Conservation (phyloP, 2,888 invertebrate genomes). For the Euplagia quadripunctaria region DNA sequence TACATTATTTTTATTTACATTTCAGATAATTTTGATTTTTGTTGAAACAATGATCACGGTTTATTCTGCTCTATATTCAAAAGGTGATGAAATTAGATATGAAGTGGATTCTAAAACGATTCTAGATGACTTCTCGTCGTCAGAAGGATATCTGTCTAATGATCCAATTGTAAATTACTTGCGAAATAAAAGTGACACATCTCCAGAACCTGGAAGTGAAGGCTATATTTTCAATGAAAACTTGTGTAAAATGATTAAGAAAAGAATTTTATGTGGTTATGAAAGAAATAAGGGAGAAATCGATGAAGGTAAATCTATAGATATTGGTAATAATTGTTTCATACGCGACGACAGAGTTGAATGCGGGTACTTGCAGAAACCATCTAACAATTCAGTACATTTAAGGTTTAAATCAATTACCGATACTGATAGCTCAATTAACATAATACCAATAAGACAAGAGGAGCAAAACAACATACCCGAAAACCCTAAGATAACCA, state of each 20-base stretch:
- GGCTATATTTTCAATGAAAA: conserved; percentile 69
- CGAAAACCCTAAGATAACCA: background rate
- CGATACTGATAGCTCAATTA: background rate
- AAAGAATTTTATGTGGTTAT: conserved; percentile 76
- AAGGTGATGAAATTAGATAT: conserved; percentile 52
- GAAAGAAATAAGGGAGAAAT: conserved; percentile 65
- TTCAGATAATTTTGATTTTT: conserved; percentile 54
- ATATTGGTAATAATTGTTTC: conserved; percentile 67
- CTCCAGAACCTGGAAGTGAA: conserved; percentile 23
- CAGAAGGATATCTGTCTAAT: conserved; percentile 34
- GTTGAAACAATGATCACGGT: conserved; percentile 40
- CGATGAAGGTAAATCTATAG: conserved; percentile 43
- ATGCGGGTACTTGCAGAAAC: conserved; percentile 66
- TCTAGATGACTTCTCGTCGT: background rate
- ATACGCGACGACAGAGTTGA: conserved; percentile 72
- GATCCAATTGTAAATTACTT: conserved; percentile 9
- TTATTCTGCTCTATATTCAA: conserved; percentile 59
- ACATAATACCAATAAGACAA: background rate
- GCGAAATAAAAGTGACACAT: background rate
- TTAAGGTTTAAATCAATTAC: background rate
- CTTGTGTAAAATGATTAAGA: conserved; percentile 63
- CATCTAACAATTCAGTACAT: background rate
- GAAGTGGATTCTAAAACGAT: conserved; percentile 13
- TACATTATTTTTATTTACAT: conserved; percentile 20
- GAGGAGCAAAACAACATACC: background rate